Evolutionary conservation across 2,113 vertebrate species (phyloP).

Genomic region (Chlorodrepanis virens): DNA sequence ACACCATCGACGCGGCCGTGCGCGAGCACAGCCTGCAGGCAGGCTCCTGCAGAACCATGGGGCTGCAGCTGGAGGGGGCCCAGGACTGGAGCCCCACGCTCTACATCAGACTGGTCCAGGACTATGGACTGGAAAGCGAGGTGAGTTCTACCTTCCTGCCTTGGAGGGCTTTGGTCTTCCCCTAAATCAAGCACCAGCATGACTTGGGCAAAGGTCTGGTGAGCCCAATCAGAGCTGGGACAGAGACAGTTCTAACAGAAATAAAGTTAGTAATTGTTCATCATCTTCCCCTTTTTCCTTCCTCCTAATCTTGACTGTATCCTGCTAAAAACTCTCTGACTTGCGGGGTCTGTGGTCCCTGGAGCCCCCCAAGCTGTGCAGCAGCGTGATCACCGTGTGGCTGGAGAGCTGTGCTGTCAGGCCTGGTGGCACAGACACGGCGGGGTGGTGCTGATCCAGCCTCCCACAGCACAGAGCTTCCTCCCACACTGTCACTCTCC

Average conservation of each 20-base stretch:
- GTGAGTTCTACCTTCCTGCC: slow-evolving; percentile 45
- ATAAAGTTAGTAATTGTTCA: background rate
- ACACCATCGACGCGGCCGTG: slow-evolving; percentile 84
- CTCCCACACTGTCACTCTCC: slow-evolving; percentile 20
- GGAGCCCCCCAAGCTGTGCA: background rate
- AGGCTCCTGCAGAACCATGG: slow-evolving; percentile 81
- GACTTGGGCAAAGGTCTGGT: background rate
- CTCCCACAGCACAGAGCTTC: background rate
- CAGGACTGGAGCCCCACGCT: slow-evolving; percentile 92
- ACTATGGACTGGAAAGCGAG: slow-evolving; percentile 95
- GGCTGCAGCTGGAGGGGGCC: slow-evolving; percentile 88
- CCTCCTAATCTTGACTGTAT: background rate
- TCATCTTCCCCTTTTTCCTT: background rate
- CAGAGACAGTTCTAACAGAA: background rate
- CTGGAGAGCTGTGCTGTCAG: background rate
- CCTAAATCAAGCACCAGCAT: rapidly evolving
- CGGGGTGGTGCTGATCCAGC: slow-evolving; percentile 44
- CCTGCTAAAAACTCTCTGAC: background rate
- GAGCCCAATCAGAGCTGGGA: background rate
- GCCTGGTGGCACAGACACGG: background rate
- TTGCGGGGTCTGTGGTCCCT: background rate
- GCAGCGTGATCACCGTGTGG: background rate
- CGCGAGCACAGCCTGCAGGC: slow-evolving; percentile 76
- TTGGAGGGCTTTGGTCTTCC: background rate
- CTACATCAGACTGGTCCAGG: slow-evolving; percentile 94